Base-by-base conservation (phyloP, 1,140 invertebrate genomes). In the Drosophila trapezifrons region DNA sequence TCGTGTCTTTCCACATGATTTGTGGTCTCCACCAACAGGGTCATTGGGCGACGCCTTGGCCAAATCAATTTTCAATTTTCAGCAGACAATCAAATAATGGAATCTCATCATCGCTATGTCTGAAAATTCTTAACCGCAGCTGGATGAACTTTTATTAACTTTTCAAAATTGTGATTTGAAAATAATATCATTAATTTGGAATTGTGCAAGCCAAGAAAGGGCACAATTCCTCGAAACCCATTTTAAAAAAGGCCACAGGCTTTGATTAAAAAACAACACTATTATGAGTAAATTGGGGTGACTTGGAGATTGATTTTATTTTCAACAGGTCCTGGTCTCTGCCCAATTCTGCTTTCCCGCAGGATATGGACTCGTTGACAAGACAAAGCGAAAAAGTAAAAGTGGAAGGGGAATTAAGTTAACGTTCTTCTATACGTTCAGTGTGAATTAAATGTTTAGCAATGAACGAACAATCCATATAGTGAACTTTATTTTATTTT, bases 51-150 rank as follows among this genome's bases (percentile, higher is more conserved):
- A 10, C 13, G 13, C 13, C 2, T 29, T 29, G 27, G 1, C 27
- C 8, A 37, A 54, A 37, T 37, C 51, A 37, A 52, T 52, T 52
- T 52, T 32, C 32, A 12, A 35, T 35, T 35, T 35, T 13, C 51
- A 54, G 20, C 20, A 35, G 35, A 15, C 29, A 52, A 37, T 20
- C 4, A 35, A 35, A 35, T 35, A 52, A 52, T 35, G 13, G 15
- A 52, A 52, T 52, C 7, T 52, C 29, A 35, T 35, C 49, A 35
- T 35, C 25, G 25, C 47, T 7, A 13, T 13, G n/a, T 32, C 10
- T 38, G 15, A 38, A 38, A 38, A n/a, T 38, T n/a, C 5, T 15
- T 38, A 38, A 7, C 15, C 37, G 37, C 13, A 15, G 4, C 4
- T 15, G 5, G 13, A 4, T 32, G 47, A 17, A 18, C 18, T 35